Evolutionary conservation across 2,113 vertebrate species (phyloP), one percentile per base, ranked within the genome.

Genomic region (Poecilia latipinna): DNA sequence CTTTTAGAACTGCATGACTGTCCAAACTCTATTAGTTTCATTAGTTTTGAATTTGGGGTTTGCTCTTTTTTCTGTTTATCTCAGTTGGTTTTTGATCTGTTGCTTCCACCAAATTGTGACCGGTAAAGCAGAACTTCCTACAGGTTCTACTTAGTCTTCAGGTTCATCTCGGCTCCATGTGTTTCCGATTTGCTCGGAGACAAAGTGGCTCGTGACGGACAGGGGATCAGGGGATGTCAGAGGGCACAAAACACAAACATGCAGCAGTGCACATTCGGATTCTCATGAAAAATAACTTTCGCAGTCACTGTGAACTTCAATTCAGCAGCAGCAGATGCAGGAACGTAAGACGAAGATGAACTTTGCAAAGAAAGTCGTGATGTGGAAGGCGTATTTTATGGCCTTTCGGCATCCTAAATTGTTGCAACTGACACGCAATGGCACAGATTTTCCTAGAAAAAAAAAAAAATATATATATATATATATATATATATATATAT

Each of bases 121-220:
- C 75, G 66, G 81, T 77, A 54, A 80, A 74, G 82, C 32, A 68
- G 75, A 48, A 82, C 80, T 87, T 90, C 61, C 67, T 68, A 77
- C 12, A 37, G 57, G n/a, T 70, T 75, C 67, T 80, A 70, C 80
- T 86, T 70, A 83, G 78, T 67, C 65, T 68, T 61, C 42, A 44
- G 48, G 65, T 75, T 74, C 61, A 44, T 73, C 35, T 72, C 29
- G 61, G 19, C 62, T 24, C 71, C 87, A 87, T 65, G 32, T 89
- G 87, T 71, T 86, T 88, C 8, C 48, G 42, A 90, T 90, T 89
- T 79, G n/a, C n/a, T 70, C 26, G 37, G 84, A 68, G 82, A 82
- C 72, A 72, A 26, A 35, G 70, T 13, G 71, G 81, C 77, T 79
- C 44, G 61, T 66, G 79, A 84, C n/a, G 78, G 64, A 19, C 57